Percentiles rank a stretch among this genome's conserved stretches.
Conservation (phyloP, 2,888 invertebrate genomes). For the Alitta virens region DNA sequence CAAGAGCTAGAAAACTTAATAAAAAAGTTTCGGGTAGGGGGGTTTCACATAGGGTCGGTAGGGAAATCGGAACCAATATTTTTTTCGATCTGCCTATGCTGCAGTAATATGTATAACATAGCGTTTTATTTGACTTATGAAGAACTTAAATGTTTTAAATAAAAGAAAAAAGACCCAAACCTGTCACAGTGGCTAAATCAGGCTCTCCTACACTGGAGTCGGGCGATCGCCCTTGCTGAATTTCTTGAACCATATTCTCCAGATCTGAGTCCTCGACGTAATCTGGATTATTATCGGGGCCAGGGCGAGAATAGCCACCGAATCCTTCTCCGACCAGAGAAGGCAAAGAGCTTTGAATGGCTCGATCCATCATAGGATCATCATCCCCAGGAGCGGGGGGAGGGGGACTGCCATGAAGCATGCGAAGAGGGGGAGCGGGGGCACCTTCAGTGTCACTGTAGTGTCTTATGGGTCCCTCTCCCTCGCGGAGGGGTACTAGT, state of each 20-base stretch:
- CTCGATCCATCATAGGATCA: constrained; percentile 57
- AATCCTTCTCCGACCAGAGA: constrained; percentile 42
- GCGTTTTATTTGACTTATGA: not conserved
- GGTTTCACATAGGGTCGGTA: too few relatives aligned
- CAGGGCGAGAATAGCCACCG: constrained; percentile 32
- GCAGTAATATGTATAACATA: too few relatives aligned
- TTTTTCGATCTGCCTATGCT: too few relatives aligned
- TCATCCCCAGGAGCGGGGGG: constrained; percentile 27
- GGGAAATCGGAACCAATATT: too few relatives aligned
- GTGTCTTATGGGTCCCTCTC: constrained; percentile 18
- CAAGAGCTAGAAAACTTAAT: too few relatives aligned
- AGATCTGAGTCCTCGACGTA: constrained; percentile 50
- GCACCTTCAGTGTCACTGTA: constrained; percentile 34
- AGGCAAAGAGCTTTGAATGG: constrained; percentile 60
- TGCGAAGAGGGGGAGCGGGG: constrained; percentile 30
- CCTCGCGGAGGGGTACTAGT: constrained; percentile 28
- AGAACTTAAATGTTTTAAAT: not conserved
- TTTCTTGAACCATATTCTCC: constrained; percentile 26
- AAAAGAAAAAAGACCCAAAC: not conserved
- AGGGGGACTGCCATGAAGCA: constrained; percentile 26
- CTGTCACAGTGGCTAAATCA: constrained; percentile 19
- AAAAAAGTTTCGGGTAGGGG: too few relatives aligned
- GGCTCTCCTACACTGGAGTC: constrained; percentile 40
- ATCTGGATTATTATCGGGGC: constrained; percentile 45
- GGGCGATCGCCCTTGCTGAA: constrained; percentile 32